A percentile compares a stretch with the other conserved stretches of the same genome.
Evolutionary conservation across 2,797 vertebrate species (phyloP).

Genomic region (Protonibea diacanthus): DNA sequence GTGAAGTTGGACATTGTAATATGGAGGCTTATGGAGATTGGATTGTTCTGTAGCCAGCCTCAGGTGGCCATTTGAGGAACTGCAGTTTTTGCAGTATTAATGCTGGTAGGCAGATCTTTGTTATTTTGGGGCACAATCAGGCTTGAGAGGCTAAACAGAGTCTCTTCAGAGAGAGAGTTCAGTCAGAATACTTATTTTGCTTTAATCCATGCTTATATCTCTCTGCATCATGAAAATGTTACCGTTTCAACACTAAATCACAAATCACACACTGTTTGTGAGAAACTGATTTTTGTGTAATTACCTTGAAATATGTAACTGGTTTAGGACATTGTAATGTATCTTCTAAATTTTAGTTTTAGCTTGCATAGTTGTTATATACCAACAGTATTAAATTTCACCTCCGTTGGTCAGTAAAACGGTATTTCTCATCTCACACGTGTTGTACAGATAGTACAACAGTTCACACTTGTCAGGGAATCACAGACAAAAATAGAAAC

Average conservation of each 20-base stretch:
- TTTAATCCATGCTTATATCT: not conserved
- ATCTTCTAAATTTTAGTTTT: not conserved
- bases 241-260: not conserved
- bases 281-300: not conserved
- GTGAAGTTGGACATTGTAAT: no score
- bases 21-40: no score
- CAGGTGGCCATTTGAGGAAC: no score
- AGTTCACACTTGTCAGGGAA: conserved; percentile 32
- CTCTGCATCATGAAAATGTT: not conserved
- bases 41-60: no score
- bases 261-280: not conserved
- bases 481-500: conserved; percentile 49
- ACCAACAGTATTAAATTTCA: not conserved
- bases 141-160: no score
- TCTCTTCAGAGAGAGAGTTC: no score
- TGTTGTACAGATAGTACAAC: not conserved
- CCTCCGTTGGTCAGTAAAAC: not conserved
- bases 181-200: not conserved
- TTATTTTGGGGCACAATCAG: no score
- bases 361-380: not conserved
- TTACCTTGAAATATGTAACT: not conserved
- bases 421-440: conserved; percentile 10
- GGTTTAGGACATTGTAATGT: not conserved
- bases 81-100: no score
- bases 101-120: no score